These are phyloP conservation scores for Caenorhabditis elegans DNA, from an alignment of 1,140 invertebrate species.

Conservation along the genomic window WBcel235 BX284605.5:12502501-12503000, in stretches of 20 bases:
- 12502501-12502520: too few species aligned
- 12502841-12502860: not conserved
- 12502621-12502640: conserved; percentile 47
- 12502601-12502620: conserved; percentile 51
- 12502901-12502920: not conserved
- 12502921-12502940: conserved; percentile 45
- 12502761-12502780: not conserved
- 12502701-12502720: not conserved
- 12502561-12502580: conserved; percentile 45
- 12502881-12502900: not conserved
- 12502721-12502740: not conserved
- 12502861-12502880: not conserved
- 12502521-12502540: too few species aligned
- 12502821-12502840: not conserved
- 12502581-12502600: conserved; percentile 37
- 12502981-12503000: conserved; percentile 54
- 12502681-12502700: not conserved
- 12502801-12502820: not conserved
- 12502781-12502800: not conserved
- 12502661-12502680: not conserved
- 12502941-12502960: conserved; percentile 49
- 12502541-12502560: too few species aligned
- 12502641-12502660: not conserved
- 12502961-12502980: conserved; percentile 36
- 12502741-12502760: not conserved